phyloP scores from a whole-genome alignment of 2,888 invertebrate species.

The Clivina fossor region DNA sequence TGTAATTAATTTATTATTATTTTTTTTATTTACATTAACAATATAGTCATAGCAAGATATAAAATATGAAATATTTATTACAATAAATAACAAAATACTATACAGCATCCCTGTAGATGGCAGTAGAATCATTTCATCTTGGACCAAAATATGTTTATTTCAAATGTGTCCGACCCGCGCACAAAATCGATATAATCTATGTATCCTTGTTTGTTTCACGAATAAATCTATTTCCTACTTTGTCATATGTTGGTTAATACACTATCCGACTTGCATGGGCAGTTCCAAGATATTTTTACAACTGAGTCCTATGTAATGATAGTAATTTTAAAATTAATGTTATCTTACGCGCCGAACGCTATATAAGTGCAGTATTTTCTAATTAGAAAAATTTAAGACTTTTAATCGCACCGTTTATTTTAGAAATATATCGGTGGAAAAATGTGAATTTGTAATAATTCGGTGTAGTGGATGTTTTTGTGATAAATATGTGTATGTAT shows the following conservation, averaged over 20 bases:
- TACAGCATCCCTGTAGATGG: conserved; percentile 49
- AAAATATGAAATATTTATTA: not conserved
- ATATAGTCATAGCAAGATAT: not conserved
- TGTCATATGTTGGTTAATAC: conserved; percentile 46
- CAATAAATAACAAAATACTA: conserved; percentile 14
- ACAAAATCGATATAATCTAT: conserved; percentile 50
- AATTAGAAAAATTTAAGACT: conserved; percentile 17
- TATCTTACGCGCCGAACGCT: conserved; percentile 35
- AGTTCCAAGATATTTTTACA: conserved; percentile 53
- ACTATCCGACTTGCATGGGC: conserved; percentile 48
- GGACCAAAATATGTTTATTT: conserved; percentile 41
- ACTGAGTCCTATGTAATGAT: conserved; percentile 44
- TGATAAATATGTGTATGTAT: conserved; percentile 26
- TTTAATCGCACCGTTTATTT: conserved; percentile 12
- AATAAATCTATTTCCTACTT: conserved; percentile 42
- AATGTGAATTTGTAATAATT: conserved; percentile 14
- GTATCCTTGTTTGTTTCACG: conserved; percentile 43
- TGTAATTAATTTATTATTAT: not conserved
- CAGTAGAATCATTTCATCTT: conserved; percentile 42
- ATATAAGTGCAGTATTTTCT: conserved; percentile 32
- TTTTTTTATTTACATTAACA: not conserved
- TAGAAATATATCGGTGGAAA: conserved; percentile 11
- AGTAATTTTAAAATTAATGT: conserved; percentile 50
- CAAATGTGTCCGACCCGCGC: conserved; percentile 46
- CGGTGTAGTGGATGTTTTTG: conserved; percentile 23